Conservation (phyloP, 2,113 vertebrate species). For the Arothron firmamentum region DNA sequence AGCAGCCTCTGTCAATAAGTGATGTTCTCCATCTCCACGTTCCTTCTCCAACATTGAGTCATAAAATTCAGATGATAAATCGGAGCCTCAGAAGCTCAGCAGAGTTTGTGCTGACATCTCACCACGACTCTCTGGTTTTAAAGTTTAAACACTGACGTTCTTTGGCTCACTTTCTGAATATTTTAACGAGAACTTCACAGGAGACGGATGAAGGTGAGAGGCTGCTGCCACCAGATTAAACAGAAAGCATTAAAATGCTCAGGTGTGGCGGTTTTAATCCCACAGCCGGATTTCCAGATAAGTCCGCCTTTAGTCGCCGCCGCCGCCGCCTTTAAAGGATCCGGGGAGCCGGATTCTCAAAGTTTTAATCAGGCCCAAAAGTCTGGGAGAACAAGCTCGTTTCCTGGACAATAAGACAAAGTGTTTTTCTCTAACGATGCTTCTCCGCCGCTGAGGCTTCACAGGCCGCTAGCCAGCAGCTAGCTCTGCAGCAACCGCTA, state of each 20-base stretch:
- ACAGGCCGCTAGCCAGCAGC: background rate
- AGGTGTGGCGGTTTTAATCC: conserved; percentile 56
- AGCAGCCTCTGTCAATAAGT: conserved; percentile 33
- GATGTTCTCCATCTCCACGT: conserved; percentile 36
- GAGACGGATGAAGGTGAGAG: conserved; percentile 61
- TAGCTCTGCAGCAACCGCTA: too few species aligned
- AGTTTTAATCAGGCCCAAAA: conserved; percentile 55
- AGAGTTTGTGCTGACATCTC: conserved; percentile 45
- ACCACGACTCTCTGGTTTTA: conserved; percentile 39
- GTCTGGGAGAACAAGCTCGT: conserved; percentile 15
- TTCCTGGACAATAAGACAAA: conserved; percentile 14
- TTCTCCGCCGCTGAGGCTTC: conserved; percentile 6
- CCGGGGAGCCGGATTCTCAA: conserved; percentile 27
- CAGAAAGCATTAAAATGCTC: conserved; percentile 59
- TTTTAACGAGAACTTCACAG: conserved; percentile 53
- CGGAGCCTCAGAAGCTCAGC: conserved; percentile 34
- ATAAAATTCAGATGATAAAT: conserved; percentile 45
- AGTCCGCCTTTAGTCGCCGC: conserved; percentile 40
- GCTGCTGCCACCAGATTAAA: conserved; percentile 67
- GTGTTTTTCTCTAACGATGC: background rate
- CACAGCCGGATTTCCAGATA: conserved; percentile 38
- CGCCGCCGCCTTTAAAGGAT: conserved; percentile 34
- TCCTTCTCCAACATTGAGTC: conserved; percentile 35
- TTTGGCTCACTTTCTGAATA: conserved; percentile 46
- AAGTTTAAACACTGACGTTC: conserved; percentile 57